Evolutionary conservation across 2,888 invertebrate genomes (phyloP).

Genomic region (Chaitophorus viminalis): DNA sequence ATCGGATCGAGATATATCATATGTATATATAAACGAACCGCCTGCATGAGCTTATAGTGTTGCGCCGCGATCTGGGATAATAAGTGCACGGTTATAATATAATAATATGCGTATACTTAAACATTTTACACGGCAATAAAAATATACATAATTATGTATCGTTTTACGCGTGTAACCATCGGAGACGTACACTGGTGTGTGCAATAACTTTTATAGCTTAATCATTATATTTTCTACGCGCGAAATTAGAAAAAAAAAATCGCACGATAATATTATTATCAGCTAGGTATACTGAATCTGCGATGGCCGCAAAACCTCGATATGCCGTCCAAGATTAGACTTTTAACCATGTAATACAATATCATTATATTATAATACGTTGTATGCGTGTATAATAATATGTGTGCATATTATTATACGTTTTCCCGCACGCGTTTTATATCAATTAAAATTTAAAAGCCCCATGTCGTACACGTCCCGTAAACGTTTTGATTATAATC

Average conservation of each 20-base stretch:
- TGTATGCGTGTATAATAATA: too few relatives aligned
- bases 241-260: neutral
- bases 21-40: too few relatives aligned
- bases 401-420: too few relatives aligned
- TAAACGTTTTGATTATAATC: neutral
- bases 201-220: neutral
- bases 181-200: neutral
- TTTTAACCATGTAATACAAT: too few relatives aligned
- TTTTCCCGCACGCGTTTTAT: neutral
- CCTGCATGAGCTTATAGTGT: neutral
- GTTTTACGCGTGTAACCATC: neutral
- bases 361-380: too few relatives aligned
- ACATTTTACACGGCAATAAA: neutral
- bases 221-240: neutral
- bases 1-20: too few relatives aligned
- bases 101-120: neutral
- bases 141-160: neutral
- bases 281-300: too few relatives aligned
- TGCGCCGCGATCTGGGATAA: neutral
- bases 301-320: too few relatives aligned
- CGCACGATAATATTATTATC: too few relatives aligned
- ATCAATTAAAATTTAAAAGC: neutral
- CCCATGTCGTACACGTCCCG: neutral
- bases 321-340: too few relatives aligned
- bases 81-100: neutral